Conservation (phyloP, 2,888 invertebrate genomes). For the Hoplodrina blanda region DNA sequence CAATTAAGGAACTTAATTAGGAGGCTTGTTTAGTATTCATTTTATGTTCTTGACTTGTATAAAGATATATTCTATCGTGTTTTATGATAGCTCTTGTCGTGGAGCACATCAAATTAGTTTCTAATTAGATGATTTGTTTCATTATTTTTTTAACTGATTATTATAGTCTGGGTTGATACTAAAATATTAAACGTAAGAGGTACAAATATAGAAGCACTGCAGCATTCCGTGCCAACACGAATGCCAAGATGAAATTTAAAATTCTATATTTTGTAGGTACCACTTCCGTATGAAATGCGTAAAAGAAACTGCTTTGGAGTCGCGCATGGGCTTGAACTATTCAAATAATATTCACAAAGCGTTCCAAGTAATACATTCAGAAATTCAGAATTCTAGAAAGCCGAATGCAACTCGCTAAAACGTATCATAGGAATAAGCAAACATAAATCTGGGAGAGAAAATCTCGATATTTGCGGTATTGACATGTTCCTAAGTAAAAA, state of each 20-base stretch:
- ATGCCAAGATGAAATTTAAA: constrained; percentile 45
- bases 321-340: constrained; percentile 50
- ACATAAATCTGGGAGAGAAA: constrained; percentile 48
- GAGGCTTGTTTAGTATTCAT: constrained; percentile 54
- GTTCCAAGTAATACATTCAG: constrained; percentile 54
- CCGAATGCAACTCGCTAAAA: constrained; percentile 15
- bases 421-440: constrained; percentile 14
- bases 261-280: constrained; percentile 34
- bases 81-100: constrained; percentile 21
- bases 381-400: constrained; percentile 42
- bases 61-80: constrained; percentile 30
- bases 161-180: too few relatives aligned
- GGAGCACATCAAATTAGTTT: constrained; percentile 40
- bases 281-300: constrained; percentile 26
- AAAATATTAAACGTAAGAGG: not conserved
- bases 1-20: constrained; percentile 61
- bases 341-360: constrained; percentile 62
- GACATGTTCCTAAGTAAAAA: constrained; percentile 57
- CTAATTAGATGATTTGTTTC: constrained; percentile 4
- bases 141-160: not conserved
- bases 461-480: constrained; percentile 43
- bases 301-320: constrained; percentile 41
- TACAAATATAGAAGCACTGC: constrained; percentile 7
- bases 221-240: constrained; percentile 36
- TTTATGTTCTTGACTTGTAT: constrained; percentile 37